Conservation (phyloP, 2,113 vertebrate species). For the Hippocampus mohnikei region DNA sequence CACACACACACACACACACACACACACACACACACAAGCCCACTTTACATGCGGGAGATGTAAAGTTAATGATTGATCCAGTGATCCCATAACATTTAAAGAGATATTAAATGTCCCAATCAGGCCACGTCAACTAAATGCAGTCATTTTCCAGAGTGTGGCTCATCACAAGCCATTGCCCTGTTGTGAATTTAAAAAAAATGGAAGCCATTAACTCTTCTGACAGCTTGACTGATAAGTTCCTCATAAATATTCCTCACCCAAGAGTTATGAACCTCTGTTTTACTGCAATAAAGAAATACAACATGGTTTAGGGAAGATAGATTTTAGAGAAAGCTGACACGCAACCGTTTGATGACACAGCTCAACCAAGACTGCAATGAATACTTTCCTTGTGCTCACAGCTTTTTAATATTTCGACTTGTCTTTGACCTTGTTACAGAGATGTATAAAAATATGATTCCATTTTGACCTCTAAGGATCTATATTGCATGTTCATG, state of each 20-base stretch:
- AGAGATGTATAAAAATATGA: background rate
- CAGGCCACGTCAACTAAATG: no score
- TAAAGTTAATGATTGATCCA: no score
- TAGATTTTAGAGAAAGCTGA: conserved; percentile 20
- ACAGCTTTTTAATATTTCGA: background rate
- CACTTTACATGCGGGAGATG: no score
- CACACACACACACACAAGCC: no score
- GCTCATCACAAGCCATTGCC: background rate
- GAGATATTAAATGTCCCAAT: no score
- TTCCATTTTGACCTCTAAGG: background rate
- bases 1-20: no score
- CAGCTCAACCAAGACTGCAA: conserved; percentile 20
- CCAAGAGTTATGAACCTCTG: conserved; percentile 19
- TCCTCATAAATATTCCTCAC: conserved; percentile 18
- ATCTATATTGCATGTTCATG: background rate
- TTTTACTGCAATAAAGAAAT: conserved; percentile 29
- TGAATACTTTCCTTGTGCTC: conserved; percentile 23
- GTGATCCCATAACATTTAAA: no score
- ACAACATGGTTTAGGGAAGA: conserved; percentile 29
- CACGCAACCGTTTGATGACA: conserved; percentile 15
- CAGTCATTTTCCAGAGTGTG: background rate
- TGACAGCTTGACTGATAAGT: conserved; percentile 8
- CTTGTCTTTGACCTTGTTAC: background rate
- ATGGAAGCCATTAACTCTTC: conserved; percentile 3
- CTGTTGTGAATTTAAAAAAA: conserved; percentile 12